Conservation (phyloP, 2,113 vertebrate genomes). For the Sinosuthora webbiana region DNA sequence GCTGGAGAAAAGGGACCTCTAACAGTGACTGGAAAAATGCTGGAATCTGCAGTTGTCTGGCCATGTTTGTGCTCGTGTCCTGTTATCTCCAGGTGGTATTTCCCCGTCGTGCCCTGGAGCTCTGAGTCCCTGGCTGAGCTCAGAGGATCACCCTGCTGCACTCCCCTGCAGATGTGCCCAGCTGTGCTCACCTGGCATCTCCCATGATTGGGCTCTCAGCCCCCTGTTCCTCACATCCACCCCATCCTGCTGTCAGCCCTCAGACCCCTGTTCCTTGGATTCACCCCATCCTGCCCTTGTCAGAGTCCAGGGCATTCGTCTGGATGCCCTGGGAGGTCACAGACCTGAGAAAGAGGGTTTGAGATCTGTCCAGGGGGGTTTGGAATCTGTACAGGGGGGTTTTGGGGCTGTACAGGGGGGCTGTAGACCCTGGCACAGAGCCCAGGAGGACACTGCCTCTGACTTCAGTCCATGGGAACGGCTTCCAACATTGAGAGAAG, state of each 20-base stretch:
- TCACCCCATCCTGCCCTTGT: too few relatives aligned
- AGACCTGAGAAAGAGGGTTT: too few relatives aligned
- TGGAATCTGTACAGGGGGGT: too few relatives aligned
- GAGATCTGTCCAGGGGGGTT: too few relatives aligned
- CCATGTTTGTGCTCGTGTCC: neutral
- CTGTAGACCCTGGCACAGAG: too few relatives aligned
- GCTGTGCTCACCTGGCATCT: neutral
- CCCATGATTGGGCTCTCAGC: neutral
- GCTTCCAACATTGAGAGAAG: too few relatives aligned
- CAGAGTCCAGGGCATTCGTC: too few relatives aligned
- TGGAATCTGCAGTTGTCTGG: neutral
- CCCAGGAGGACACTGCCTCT: too few relatives aligned
- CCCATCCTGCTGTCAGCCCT: neutral
- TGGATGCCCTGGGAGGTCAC: too few relatives aligned
- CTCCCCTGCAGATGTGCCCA: neutral
- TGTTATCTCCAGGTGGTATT: neutral
- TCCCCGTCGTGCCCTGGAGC: accelerated
- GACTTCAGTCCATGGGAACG: too few relatives aligned
- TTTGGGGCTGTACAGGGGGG: too few relatives aligned
- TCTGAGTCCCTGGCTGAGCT: neutral
- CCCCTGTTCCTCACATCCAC: neutral
- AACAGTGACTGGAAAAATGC: neutral
- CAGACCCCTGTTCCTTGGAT: too few relatives aligned
- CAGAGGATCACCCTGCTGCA: neutral
- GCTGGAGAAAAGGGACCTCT: neutral